Percentiles rank a stretch among this genome's conserved stretches.
Conservation (phyloP, 2,888 invertebrate species). For the Aporophyla lueneburgensis region DNA sequence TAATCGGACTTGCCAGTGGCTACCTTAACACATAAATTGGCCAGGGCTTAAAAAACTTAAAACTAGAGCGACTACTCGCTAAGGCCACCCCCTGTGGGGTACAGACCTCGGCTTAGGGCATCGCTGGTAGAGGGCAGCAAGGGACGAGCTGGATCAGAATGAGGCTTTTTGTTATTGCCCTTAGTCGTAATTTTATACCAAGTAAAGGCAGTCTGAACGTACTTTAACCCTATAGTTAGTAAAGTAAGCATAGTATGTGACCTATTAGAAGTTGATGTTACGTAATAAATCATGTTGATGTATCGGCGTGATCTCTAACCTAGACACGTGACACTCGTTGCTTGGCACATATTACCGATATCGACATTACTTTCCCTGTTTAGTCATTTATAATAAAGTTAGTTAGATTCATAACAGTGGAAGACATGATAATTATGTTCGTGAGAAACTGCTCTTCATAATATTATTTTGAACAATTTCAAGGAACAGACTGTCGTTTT, state of each 20-base stretch:
- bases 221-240: not conserved
- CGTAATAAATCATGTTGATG: conserved; percentile 40
- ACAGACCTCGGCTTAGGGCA: no score
- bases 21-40: no score
- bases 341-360: not conserved
- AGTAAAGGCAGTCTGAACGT: not conserved
- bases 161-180: not conserved
- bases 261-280: conserved; percentile 31
- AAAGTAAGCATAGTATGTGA: not conserved
- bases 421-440: not conserved
- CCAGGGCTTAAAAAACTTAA: no score
- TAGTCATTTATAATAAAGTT: not conserved
- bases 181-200: not conserved
- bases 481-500: no score
- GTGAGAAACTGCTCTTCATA: not conserved
- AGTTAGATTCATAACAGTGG: not conserved
- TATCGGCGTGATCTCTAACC: conserved; percentile 41
- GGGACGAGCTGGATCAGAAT: no score
- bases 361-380: not conserved
- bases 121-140: no score
- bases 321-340: conserved; percentile 23
- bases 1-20: no score
- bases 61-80: no score
- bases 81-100: no score
- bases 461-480: not conserved